phyloP scores from a whole-genome alignment of 2,888 invertebrate genomes.

The Parascotia fuliginaria region DNA sequence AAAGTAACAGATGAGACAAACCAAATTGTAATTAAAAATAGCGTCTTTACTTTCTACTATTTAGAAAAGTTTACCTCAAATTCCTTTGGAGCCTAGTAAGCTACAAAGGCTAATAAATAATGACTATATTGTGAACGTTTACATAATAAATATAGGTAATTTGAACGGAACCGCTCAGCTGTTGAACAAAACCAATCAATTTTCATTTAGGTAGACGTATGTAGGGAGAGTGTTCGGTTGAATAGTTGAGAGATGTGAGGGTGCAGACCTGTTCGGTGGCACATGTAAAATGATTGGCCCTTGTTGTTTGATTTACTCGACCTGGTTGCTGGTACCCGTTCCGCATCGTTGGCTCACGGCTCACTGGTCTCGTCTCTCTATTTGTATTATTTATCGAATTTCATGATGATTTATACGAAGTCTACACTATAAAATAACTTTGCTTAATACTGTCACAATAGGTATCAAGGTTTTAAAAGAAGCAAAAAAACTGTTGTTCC shows the following conservation, averaged over 20 bases:
- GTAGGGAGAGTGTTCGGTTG: conserved; percentile 47
- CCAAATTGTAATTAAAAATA: too few species aligned
- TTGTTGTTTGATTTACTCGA: conserved; percentile 75
- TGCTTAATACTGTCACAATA: too few species aligned
- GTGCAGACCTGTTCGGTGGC: conserved; percentile 47
- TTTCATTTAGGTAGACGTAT: conserved; percentile 33
- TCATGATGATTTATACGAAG: conserved; percentile 39
- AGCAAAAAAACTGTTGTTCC: too few species aligned
- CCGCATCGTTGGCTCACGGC: conserved; percentile 51
- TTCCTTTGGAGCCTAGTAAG: background rate
- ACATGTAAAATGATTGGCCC: conserved; percentile 64
- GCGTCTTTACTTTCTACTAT: too few species aligned
- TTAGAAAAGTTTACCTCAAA: background rate
- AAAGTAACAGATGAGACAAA: too few species aligned
- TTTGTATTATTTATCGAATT: conserved; percentile 45
- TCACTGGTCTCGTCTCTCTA: conserved; percentile 30
- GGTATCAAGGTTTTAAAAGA: too few species aligned
- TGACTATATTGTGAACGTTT: background rate
- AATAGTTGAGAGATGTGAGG: conserved; percentile 39
- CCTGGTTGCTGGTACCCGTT: conserved; percentile 61
- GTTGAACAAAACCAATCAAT: conserved; percentile 37
- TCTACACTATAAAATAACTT: too few species aligned
- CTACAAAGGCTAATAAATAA: background rate
- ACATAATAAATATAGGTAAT: background rate
- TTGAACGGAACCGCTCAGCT: conserved; percentile 2